Base-by-base conservation (phyloP, 2,888 invertebrate genomes). In the Ametastegia equiseti region DNA sequence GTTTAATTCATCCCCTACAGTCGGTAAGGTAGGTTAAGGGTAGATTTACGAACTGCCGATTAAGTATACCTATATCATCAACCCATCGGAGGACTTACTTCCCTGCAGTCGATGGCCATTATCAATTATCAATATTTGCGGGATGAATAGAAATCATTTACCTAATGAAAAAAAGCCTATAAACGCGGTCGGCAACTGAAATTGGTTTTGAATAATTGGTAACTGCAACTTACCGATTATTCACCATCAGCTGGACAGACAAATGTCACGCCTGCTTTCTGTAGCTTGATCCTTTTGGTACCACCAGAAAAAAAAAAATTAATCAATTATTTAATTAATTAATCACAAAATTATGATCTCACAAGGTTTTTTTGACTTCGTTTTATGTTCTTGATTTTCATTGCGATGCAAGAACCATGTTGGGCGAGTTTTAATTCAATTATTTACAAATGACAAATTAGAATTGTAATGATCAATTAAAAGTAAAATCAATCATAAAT, bases 1-100 rank as follows among this genome's bases (percentile, higher is more conserved):
- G n/a, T 60, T 54, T n/a, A 1, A n/a, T n/a, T 67, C 67, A 71
- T 30, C 71, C 71, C 47, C 45, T 30, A 71, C 42, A 6, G 71
- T 47, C 47, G 71, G 71, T 23, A 71, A 71, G 71, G 13, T 71
- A 47, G 30, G 30, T 15, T 47, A 30, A 47, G 45, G 71, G 45
- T 47, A 47, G 71, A 15, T n/a, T 71, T 71, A 33, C 30, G n/a
- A 27, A 71, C 27, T 47, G 71, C n/a, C 13, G 71, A 27, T 45
- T 30, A 47, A n/a, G 30, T 1, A 15, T 15, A 27, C n/a, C 11
- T 19, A 30, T 13, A n/a, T n/a, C n/a, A n/a, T 60, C 2, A 69
- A 11, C 39, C 69, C 42, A 27, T 45, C 23, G 2, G 69, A 42
- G 15, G 69, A 42, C 42, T 11, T 13, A 23, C 15, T 73, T n/a